phyloP scores from a whole-genome alignment of 2,888 invertebrate species.

The Leptodirus hochenwartii region DNA sequence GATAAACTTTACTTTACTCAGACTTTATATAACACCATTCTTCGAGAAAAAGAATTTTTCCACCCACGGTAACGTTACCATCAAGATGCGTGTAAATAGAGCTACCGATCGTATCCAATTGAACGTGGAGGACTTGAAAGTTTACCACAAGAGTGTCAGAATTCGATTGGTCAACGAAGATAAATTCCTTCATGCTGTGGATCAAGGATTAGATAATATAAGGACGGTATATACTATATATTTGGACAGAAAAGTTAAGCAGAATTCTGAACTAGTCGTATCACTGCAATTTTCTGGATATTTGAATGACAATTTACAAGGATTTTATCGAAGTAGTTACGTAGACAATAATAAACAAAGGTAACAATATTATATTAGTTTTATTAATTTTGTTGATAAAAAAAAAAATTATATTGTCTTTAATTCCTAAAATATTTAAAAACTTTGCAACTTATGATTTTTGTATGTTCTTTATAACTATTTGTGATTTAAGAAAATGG shows the following conservation, averaged over 20 bases:
- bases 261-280: slow-evolving; percentile 26
- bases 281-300: slow-evolving; percentile 32
- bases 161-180: slow-evolving; percentile 14
- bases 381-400: too few species aligned
- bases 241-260: slow-evolving; percentile 22
- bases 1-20: too few species aligned
- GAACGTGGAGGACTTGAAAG: slow-evolving; percentile 27
- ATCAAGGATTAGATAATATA: slow-evolving; percentile 20
- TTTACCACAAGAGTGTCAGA: slow-evolving; percentile 22
- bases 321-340: slow-evolving; percentile 38
- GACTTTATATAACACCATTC: slow-evolving; percentile 24
- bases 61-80: slow-evolving; percentile 26
- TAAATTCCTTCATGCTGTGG: slow-evolving; percentile 22
- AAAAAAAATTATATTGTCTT: too few species aligned
- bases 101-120: slow-evolving; percentile 28
- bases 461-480: not conserved
- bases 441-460: not conserved
- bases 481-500: slow-evolving; percentile 34
- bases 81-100: slow-evolving; percentile 24
- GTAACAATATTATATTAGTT: too few species aligned
- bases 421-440: not conserved
- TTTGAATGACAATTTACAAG: slow-evolving; percentile 35
- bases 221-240: slow-evolving; percentile 24
- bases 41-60: slow-evolving; percentile 26
- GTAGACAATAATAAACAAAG: slow-evolving; percentile 16